Evolutionary conservation across 2,797 vertebrate genomes (phyloP).

Genomic region (Chaenodraco wilsoni): DNA sequence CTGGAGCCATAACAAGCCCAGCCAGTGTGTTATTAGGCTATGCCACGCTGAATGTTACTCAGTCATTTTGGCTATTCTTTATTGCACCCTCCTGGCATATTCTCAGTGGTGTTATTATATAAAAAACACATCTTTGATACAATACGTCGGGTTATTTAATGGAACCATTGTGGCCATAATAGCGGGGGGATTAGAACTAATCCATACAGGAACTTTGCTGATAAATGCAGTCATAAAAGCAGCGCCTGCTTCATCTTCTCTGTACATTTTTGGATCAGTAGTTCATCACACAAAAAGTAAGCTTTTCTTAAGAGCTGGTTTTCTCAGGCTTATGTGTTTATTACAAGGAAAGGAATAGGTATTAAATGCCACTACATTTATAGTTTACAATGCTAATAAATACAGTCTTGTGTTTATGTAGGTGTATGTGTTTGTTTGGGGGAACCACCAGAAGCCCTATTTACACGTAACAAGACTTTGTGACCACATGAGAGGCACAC

Average conservation of each 20-base stretch:
- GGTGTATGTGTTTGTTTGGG: constrained; percentile 1
- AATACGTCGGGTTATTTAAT: constrained; percentile 76
- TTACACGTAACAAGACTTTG: constrained; percentile 17
- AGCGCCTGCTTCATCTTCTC: constrained; percentile 59
- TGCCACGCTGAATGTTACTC: constrained; percentile 57
- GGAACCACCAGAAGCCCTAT: background rate
- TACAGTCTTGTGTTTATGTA: background rate
- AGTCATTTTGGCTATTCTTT: constrained; percentile 62
- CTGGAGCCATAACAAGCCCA: constrained; percentile 53
- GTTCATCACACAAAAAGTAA: constrained; percentile 50
- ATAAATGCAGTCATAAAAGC: constrained; percentile 75
- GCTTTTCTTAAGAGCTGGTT: constrained; percentile 41
- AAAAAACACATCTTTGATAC: constrained; percentile 66
- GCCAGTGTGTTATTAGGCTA: constrained; percentile 63
- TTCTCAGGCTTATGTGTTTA: constrained; percentile 24
- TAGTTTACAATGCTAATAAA: background rate
- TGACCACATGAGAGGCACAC: background rate
- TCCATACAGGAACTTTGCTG: constrained; percentile 73
- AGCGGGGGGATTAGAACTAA: constrained; percentile 72
- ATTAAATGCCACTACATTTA: constrained; percentile 6
- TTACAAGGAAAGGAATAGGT: constrained; percentile 1
- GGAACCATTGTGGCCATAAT: constrained; percentile 72
- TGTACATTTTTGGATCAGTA: constrained; percentile 51
- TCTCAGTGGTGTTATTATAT: constrained; percentile 65
- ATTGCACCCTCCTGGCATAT: constrained; percentile 59